Evolutionary conservation across 2,888 invertebrate genomes (phyloP), one percentile per base, ranked within the genome.

Genomic region (Spodoptera littoralis): DNA sequence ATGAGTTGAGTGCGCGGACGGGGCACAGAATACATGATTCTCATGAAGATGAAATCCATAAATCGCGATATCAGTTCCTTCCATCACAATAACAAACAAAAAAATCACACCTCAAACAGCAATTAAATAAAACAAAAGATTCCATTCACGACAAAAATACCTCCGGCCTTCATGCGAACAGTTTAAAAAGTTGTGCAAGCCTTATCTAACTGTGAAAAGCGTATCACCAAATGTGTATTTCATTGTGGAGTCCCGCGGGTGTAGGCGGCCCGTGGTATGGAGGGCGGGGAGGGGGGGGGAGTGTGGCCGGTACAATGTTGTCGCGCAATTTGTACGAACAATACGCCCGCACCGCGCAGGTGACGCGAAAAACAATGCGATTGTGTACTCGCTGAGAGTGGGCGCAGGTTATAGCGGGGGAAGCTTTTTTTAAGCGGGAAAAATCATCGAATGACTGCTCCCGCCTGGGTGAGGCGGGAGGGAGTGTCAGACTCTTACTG

Each of bases 291-390:
- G 9, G 36, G 51, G 18, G 36, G 22, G 11, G 27, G 3, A 27
- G 27, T 27, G 27, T 27, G 11, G 43, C 13, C n/a, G 48, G 41
- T 11, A 56, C 56, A 49, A 47, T 52, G 64, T 70, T 51, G 75
- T 65, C 65, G 65, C 50, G 55, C 65, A 65, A 65, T 70, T 75
- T 53, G 58, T 24, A 11, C 50, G 67, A 59, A 75, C 73, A 73
- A 73, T 75, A 51, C 60, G 71, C 76, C 73, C 72, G 73, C 70
- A 62, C 59, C 65, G 68, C 68, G 48, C 71, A 77, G 67, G 65
- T 74, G 62, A 64, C 63, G 66, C 47, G 49, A 47, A 52, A 65
- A 69, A 70, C 79, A 77, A 73, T 64, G 60, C 58, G 51, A 76
- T 68, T 79, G 64, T 79, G 48, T 49, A 64, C 24, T 48, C 36